These are phyloP conservation scores for Gnathonemus longibarbis DNA, from an alignment of 2,113 vertebrate genomes.

Conservation along the genomic window DNA sequence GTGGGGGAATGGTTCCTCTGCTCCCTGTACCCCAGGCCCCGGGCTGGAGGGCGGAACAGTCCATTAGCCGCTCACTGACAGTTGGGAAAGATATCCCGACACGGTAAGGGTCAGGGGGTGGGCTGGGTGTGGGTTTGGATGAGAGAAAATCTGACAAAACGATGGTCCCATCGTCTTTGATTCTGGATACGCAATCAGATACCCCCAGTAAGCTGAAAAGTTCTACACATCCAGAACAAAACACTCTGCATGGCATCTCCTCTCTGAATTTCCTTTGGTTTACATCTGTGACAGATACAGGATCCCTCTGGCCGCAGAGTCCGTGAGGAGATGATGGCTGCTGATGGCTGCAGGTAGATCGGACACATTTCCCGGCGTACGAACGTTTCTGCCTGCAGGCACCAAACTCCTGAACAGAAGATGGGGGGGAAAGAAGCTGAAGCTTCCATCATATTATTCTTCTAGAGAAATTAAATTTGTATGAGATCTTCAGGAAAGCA, in stretches of 20 bases:
- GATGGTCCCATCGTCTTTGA: background rate
- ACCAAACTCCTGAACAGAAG: background rate
- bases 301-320: background rate
- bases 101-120: background rate
- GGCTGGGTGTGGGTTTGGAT: background rate
- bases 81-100: background rate
- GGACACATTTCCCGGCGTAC: background rate
- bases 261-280: background rate
- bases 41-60: background rate
- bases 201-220: background rate
- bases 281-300: background rate
- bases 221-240: background rate
- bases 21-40: background rate
- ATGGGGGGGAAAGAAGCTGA: background rate
- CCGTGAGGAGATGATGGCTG: background rate
- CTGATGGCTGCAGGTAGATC: background rate
- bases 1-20: background rate
- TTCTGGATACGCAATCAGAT: background rate
- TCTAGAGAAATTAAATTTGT: background rate
- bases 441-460: background rate
- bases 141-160: background rate
- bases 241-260: background rate
- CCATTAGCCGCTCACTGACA: slow-evolving; percentile 7
- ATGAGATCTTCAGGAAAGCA: background rate
- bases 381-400: background rate